phyloP scores from a whole-genome alignment of 2,113 vertebrate species.

The Sclerurus mexicanus region DNA sequence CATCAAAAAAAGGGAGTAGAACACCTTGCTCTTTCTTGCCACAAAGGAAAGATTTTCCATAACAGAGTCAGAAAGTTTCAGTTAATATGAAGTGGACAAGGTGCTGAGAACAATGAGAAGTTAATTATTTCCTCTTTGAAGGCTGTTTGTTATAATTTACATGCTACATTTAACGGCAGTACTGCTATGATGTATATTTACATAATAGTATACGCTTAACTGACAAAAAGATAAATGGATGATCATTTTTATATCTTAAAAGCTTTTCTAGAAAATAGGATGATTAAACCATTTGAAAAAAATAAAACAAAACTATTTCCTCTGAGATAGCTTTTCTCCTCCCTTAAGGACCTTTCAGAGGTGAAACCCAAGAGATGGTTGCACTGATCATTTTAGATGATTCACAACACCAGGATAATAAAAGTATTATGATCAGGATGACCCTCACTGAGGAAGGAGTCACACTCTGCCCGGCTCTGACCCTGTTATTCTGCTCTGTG shows the following conservation, averaged over 20 bases:
- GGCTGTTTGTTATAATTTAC: background rate
- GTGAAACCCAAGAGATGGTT: constrained; percentile 81
- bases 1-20: background rate
- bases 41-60: background rate
- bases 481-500: constrained; percentile 86
- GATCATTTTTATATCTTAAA: background rate
- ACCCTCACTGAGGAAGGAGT: constrained; percentile 85
- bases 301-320: background rate
- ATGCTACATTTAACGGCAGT: background rate
- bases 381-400: constrained; percentile 84
- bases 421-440: constrained; percentile 80
- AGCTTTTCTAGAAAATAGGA: background rate
- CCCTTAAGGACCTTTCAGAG: constrained; percentile 58
- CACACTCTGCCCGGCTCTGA: constrained; percentile 83
- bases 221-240: constrained; percentile 44
- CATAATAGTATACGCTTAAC: background rate
- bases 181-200: background rate
- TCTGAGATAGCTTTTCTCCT: background rate
- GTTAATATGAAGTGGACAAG: background rate
- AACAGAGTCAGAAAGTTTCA: background rate
- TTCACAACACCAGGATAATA: constrained; percentile 83
- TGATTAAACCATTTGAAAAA: constrained; percentile 20
- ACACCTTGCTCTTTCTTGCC: background rate
- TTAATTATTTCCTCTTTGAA: background rate
- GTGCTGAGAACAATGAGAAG: background rate